Conservation (phyloP, 2,797 vertebrate species). For the Catostomus latipinnis region DNA sequence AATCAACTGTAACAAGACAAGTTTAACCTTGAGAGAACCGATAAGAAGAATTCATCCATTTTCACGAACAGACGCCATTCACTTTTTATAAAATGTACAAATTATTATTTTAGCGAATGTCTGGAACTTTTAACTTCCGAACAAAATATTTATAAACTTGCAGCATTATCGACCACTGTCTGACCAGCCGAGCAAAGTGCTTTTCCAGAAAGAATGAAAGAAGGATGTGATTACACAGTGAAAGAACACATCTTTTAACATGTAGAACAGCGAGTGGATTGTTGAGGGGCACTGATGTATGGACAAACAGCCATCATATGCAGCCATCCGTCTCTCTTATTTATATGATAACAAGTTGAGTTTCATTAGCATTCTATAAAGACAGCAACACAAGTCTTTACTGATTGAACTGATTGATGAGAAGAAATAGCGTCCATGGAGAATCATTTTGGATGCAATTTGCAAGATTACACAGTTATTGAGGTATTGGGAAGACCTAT, state of each 20-base stretch:
- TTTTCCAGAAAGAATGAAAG: neutral
- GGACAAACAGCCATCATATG: constrained; percentile 54
- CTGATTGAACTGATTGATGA: constrained; percentile 70
- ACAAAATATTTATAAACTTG: constrained; percentile 33
- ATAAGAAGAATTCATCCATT: constrained; percentile 14
- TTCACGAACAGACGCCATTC: constrained; percentile 12
- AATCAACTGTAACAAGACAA: neutral
- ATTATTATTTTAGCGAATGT: constrained; percentile 30
- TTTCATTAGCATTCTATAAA: constrained; percentile 66
- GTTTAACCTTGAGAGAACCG: constrained; percentile 23
- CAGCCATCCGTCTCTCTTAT: constrained; percentile 59
- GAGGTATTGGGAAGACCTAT: constrained; percentile 30
- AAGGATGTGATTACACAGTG: constrained; percentile 9
- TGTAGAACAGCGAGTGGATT: constrained; percentile 2
- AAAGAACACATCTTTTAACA: neutral
- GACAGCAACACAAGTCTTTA: constrained; percentile 47
- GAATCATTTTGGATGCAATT: constrained; percentile 69
- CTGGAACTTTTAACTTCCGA: constrained; percentile 8
- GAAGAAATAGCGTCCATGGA: constrained; percentile 60
- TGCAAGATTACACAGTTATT: constrained; percentile 61
- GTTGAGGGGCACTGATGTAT: constrained; percentile 40
- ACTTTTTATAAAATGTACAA: neutral
- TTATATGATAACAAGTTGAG: constrained; percentile 74
- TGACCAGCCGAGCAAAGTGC: neutral
- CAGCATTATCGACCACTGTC: neutral